Base-by-base conservation (phyloP, 2,797 vertebrate species). In the Pteropus rufus region DNA sequence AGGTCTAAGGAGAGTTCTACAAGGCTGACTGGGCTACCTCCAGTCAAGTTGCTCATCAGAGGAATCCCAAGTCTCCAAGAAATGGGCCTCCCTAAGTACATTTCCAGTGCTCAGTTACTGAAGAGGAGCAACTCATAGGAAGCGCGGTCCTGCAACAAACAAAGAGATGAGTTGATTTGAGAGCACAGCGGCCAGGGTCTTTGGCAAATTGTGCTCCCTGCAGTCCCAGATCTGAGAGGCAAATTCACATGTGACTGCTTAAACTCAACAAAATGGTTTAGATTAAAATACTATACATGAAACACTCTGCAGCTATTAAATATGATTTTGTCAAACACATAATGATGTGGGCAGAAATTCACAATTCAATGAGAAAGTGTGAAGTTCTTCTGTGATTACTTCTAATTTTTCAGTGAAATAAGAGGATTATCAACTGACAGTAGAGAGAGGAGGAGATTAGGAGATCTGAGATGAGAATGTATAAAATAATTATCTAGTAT, bases 351-450 rank as follows among this genome's bases (percentile, higher is more conserved):
- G 19, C 34, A 91, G 29, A 96, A 82, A 89, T 69, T 77, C 58
- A 65, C 15, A 60, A 83, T 73, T 86, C 34, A 93, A 19, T 76
- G 18, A 54, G 36, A 58, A 70, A 24, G 14, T 41, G 16, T 80
- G 64, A 89, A 34, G 21, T 77, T 87, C 46, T 94, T 36, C 24
- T 52, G 39, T 24, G 10, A 91, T 94, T 79, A 60, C n/a, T 89
- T 89, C 56, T 73, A 84, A 77, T 82, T 88, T 93, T n/a, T 89
- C 79, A 79, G 60, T 86, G 65, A 95, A 95, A 56, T 79, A 75
- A 69, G 64, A 88, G 39, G n/a, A 60, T 89, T 96, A 83, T 67
- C 58, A 49, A 10, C 7, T 79, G 52, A 91, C 29, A 58, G 24
- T 52, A 21, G 10, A 19, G 19, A 67, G 34, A 6, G 29, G 70